Conservation (phyloP, 2,113 vertebrate species). For the Himantopus leucocephalus region DNA sequence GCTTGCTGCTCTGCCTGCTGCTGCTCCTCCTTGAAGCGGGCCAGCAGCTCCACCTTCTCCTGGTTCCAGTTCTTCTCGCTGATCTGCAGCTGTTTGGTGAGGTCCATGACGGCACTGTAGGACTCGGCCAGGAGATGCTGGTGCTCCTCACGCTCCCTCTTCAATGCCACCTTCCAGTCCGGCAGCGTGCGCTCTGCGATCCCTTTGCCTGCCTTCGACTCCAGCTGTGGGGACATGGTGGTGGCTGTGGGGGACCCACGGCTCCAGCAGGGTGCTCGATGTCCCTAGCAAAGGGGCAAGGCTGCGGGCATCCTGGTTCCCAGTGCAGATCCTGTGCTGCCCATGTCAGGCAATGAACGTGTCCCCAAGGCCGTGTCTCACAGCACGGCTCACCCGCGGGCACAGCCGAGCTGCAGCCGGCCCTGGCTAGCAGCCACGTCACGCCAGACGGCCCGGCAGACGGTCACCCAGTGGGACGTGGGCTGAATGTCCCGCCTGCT, state of each 20-base stretch:
- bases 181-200: constrained; percentile 74
- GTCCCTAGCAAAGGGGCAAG: not conserved
- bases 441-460: not conserved
- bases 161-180: constrained; percentile 88
- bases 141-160: constrained; percentile 92
- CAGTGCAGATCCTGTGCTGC: not conserved
- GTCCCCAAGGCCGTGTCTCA: not conserved
- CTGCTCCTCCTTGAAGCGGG: constrained; percentile 89
- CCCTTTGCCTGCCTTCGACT: constrained; percentile 85
- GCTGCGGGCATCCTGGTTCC: rapidly evolving
- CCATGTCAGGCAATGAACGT: rapidly evolving
- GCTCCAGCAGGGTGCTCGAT: not conserved
- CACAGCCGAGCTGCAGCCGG: not conserved
- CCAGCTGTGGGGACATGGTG: constrained; percentile 73
- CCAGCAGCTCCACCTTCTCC: constrained; percentile 92
- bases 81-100: constrained; percentile 94
- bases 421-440: not conserved
- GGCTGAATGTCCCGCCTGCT: not conserved
- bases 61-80: constrained; percentile 94
- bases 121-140: constrained; percentile 95
- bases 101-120: constrained; percentile 94
- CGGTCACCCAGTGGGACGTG: not conserved
- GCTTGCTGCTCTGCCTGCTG: constrained; percentile 89
- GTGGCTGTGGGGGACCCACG: not conserved
- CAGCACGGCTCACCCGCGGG: not conserved